A percentile compares a stretch with the other conserved stretches of the same genome.
Evolutionary conservation across 2,797 vertebrate species (phyloP).

Genomic region (Salarias fasciatus): DNA sequence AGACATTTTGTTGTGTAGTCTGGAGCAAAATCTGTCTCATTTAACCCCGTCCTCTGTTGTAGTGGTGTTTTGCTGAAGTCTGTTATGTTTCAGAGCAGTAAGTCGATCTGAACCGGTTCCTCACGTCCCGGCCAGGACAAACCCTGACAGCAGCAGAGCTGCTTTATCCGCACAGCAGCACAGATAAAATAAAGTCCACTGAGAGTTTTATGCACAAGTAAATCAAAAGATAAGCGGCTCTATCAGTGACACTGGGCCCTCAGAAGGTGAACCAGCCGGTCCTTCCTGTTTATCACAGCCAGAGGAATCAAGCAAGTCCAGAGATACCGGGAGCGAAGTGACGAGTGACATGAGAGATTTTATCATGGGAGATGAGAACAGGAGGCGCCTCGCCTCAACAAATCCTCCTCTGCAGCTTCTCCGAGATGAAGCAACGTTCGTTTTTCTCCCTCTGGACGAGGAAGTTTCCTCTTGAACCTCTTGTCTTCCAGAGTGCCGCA

Average conservation of each 20-base stretch:
- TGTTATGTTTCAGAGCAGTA: no score
- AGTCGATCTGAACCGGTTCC: no score
- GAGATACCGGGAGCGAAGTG: constrained; percentile 64
- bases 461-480: constrained; percentile 38
- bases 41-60: no score
- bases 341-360: constrained; percentile 66
- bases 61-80: no score
- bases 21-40: no score
- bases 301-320: constrained; percentile 46
- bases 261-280: constrained; percentile 42
- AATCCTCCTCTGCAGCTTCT: constrained; percentile 47
- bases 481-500: constrained; percentile 29
- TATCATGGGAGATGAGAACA: constrained; percentile 59
- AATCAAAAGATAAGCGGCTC: constrained; percentile 52
- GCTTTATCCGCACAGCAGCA: background rate
- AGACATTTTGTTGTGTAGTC: no score
- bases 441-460: constrained; percentile 50
- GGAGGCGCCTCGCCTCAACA: constrained; percentile 36
- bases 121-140: background rate
- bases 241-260: constrained; percentile 45
- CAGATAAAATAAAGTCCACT: constrained; percentile 40
- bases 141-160: constrained; percentile 11
- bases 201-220: constrained; percentile 58
- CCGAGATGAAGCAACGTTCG: constrained; percentile 36
- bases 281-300: constrained; percentile 62